phyloP scores from a whole-genome alignment of 2,113 vertebrate genomes.

The Zeus faber region DNA sequence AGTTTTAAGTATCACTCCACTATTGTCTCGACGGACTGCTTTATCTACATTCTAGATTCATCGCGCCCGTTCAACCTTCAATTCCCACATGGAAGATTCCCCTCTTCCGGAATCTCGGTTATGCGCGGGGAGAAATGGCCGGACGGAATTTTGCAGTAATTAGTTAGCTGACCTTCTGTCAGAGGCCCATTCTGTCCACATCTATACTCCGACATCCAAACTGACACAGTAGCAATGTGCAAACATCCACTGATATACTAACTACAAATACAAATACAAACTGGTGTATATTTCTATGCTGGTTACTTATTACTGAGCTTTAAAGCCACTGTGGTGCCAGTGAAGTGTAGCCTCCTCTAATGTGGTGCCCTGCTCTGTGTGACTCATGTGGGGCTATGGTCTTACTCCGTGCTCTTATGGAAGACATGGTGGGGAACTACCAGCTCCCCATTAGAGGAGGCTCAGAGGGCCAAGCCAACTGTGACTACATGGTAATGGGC shows the following conservation, averaged over 20 bases:
- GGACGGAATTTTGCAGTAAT: conserved; percentile 23
- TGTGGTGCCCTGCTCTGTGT: conserved; percentile 32
- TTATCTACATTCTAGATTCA: neutral
- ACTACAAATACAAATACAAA: conserved; percentile 7
- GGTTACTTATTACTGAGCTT: too few relatives aligned
- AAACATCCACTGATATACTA: neutral
- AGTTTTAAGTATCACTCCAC: neutral
- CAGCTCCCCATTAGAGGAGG: conserved; percentile 44
- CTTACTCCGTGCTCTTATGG: conserved; percentile 41
- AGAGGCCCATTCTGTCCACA: neutral
- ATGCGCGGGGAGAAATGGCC: conserved; percentile 9
- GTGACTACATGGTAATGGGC: conserved; percentile 58
- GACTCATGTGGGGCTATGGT: conserved; percentile 39
- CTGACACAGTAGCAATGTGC: neutral
- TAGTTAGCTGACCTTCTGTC: conserved; percentile 19
- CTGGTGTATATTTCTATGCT: too few relatives aligned
- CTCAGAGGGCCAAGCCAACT: conserved; percentile 56
- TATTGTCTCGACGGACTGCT: neutral
- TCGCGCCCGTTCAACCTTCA: conserved; percentile 11
- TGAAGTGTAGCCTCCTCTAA: conserved; percentile 42
- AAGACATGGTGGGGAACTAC: conserved; percentile 41
- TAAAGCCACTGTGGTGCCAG: conserved; percentile 17
- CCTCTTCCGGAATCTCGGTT: conserved; percentile 21
- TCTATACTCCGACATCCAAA: neutral
- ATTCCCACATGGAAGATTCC: conserved; percentile 13